Evolutionary conservation across 2,797 vertebrate species (phyloP), one percentile per base, ranked within the genome.

Genomic region (Pampus argenteus): DNA sequence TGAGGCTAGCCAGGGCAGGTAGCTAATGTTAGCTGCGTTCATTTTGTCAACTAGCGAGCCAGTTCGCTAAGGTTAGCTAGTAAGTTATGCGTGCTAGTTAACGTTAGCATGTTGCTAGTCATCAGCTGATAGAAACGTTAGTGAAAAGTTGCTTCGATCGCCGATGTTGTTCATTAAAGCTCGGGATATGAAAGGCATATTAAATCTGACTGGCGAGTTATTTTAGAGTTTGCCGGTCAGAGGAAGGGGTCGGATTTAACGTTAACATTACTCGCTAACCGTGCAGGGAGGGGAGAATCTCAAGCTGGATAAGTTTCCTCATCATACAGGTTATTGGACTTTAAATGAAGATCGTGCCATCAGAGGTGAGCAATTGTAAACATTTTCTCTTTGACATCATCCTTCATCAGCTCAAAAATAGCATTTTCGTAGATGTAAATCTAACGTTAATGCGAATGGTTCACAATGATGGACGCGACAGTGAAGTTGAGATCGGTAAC

Each of bases 311-410:
- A 91, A 93, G 91, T 94, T 93, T 93, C 93, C 90, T 94, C 92
- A 91, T 93, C 90, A 93, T 92, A 93, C 93, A 93, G 93, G 90
- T 93, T 94, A 93, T 93, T 94, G 93, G 91, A 94, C 93, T 95
- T 94, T 95, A 95, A 95, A 95, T 95, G 95, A 95, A 95, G 94
- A 95, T 94, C 94, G 91, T 93, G 93, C 91, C 93, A 94, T 94
- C 91, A 94, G 90, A 95, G 94, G 95, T 95, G 75, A 93, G 94
- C 56, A 58, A 42, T 28, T 66, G 10, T 15, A n/a, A 56, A 56
- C 26, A n/a, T 4, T 4, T 44, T 62, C 22, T 52, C 0, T 66
- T 60, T 59, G 36, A 64, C 31, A 22, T 14, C 40, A 40, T 1
- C 18, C 1, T 22, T 57, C 13, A 9, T 58, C 29, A 15, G 13